These are phyloP conservation scores for Hypomecis punctinalis DNA, from an alignment of 2,888 invertebrate genomes.

Conservation along the genomic window DNA sequence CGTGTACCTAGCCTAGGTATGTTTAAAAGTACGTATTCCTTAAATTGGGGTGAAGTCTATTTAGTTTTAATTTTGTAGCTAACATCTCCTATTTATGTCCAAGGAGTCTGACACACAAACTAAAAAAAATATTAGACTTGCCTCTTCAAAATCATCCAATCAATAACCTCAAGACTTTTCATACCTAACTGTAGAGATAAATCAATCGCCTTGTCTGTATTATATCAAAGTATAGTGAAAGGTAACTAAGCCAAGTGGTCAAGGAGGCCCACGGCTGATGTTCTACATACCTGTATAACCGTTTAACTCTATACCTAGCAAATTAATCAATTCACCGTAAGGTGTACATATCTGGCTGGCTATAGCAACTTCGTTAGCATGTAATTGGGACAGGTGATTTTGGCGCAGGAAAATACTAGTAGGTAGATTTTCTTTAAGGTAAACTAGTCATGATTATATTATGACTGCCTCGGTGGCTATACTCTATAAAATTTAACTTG, in stretches of 20 bases:
- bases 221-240: conserved; percentile 61
- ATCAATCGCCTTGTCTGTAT: conserved; percentile 23
- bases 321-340: conserved; percentile 37
- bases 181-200: conserved; percentile 18
- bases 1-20: no score
- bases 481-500: no score
- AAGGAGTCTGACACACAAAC: no score
- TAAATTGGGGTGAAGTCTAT: no score
- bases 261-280: conserved; percentile 67
- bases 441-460: conserved; percentile 5
- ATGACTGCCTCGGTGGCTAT: no score
- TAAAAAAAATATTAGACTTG: no score
- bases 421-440: conserved; percentile 6
- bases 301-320: conserved; percentile 27
- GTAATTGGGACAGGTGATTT: conserved; percentile 23
- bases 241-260: conserved; percentile 64
- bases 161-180: conserved; percentile 32
- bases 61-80: no score
- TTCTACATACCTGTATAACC: conserved; percentile 51
- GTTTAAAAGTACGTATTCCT: no score
- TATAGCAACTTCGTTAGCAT: conserved; percentile 23
- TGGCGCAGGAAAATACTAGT: conserved; percentile 4
- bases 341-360: conserved; percentile 8
- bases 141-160: conserved; percentile 9
- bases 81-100: no score